Percentiles rank a stretch among this genome's conserved stretches.
Evolutionary conservation across 2,888 invertebrate species (phyloP).

Genomic region (Drosophila picticornis): DNA sequence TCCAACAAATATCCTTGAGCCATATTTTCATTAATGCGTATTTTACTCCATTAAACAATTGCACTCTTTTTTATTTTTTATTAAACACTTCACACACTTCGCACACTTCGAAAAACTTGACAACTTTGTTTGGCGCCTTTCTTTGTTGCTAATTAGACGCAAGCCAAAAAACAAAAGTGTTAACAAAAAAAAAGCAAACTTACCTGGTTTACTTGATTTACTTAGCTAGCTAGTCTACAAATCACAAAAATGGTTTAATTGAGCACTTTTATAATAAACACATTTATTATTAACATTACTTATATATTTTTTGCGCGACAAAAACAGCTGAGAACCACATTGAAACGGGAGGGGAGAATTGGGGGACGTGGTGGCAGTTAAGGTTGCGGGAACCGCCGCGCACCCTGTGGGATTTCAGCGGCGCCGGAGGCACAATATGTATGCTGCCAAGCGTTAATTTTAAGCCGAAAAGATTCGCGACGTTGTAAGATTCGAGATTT

Average conservation of each 20-base stretch:
- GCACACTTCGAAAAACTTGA: slow-evolving; percentile 15
- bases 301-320: slow-evolving; percentile 13
- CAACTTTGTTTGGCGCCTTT: slow-evolving; percentile 59
- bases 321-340: slow-evolving; percentile 53
- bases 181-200: slow-evolving; percentile 29
- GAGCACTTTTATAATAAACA: slow-evolving; percentile 28
- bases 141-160: slow-evolving; percentile 35
- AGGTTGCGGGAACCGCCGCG: slow-evolving; percentile 24
- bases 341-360: slow-evolving; percentile 3
- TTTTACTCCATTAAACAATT: neutral
- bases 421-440: slow-evolving; percentile 42
- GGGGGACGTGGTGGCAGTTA: neutral
- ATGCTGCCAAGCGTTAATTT: slow-evolving; percentile 2
- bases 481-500: slow-evolving; percentile 1
- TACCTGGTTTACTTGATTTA: slow-evolving; percentile 32
- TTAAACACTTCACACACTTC: slow-evolving; percentile 18
- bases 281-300: slow-evolving; percentile 16
- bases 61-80: slow-evolving; percentile 20
- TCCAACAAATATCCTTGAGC: slow-evolving; percentile 28
- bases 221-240: slow-evolving; percentile 17
- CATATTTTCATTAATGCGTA: slow-evolving; percentile 38
- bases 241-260: slow-evolving; percentile 3
- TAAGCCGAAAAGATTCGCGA: neutral
- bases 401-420: slow-evolving; percentile 55
- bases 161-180: slow-evolving; percentile 5